Base-by-base conservation (phyloP, 2,888 invertebrate species). In the Troides oblongomaculatus region DNA sequence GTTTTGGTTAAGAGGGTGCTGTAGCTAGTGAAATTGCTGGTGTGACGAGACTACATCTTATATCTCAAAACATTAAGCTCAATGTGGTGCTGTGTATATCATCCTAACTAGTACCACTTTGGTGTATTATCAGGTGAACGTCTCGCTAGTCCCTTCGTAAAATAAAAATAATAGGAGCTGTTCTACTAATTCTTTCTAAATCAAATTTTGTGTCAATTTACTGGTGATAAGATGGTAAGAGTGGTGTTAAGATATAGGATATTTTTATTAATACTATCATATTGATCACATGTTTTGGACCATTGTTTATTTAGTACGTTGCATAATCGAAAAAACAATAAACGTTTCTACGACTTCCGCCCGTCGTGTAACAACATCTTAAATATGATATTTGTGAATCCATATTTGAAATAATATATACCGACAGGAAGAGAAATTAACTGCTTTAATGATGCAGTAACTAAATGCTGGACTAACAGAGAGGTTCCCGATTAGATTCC, bases 311-410 rank as follows among this genome's bases (percentile, higher is more conserved):
- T 62, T 46, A 18, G 43, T 61, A 39, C 21, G 46, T 43, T 17
- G 23, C 62, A 46, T 62, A 62, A 62, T 46, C 46, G 2, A 5
- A 62, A 43, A 43, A 62, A 10, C 43, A 46, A 12, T 62, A 21
- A 46, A 43, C 23, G 56, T 39, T 30, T 64, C 23, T 39, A 64
- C 43, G 39, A 57, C 14, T 58, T 64, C 58, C 64, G 43, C 43
- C 21, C 7, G 43, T 39, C 43, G 25, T 43, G 12, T 21, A 8
- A 12, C 39, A 57, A 64, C 64, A 39, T 64, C 56, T 53, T 39
- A 25, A 64, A 64, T 12, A 64, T 30, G 25, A 30, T 25, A 56
- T 50, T 39, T 30, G 43, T 57, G 18, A 10, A 6, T 57, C 12
- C 1, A 8, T 57, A 21, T 57, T 57, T n/a, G 0, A 8, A 1